phyloP scores from a whole-genome alignment of 2,113 vertebrate genomes.

The Procavia capensis region DNA sequence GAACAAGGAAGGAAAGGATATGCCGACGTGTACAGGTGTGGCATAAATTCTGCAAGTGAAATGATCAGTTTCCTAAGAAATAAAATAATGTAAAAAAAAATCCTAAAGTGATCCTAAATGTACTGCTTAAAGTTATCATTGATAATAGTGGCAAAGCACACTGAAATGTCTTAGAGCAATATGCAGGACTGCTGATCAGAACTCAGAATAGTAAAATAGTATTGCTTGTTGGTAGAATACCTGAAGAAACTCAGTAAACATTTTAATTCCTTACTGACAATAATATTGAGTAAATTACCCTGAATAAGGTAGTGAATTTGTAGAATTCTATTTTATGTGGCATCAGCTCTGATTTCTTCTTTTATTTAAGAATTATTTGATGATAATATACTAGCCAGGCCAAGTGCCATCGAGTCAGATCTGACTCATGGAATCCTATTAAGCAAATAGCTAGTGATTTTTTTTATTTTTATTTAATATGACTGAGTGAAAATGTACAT shows the following conservation, averaged over 20 bases:
- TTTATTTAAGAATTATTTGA: not conserved
- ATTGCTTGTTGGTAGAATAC: not conserved
- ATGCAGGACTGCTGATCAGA: not conserved
- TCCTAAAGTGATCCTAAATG: not conserved
- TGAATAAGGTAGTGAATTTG: not conserved
- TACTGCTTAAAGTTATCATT: not conserved
- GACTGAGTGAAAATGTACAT: too few relatives aligned
- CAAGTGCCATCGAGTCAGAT: too few relatives aligned
- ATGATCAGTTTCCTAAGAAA: not conserved
- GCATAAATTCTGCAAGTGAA: not conserved
- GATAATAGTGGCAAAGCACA: not conserved
- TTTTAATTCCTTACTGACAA: not conserved
- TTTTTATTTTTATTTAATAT: too few relatives aligned
- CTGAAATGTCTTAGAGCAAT: not conserved
- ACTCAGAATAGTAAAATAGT: not conserved
- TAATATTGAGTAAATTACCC: not conserved
- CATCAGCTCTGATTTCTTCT: not conserved
- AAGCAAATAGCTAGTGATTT: not conserved
- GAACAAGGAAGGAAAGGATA: not conserved
- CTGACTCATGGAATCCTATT: too few relatives aligned
- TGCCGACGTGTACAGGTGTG: not conserved
- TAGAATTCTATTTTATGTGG: not conserved
- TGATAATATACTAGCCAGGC: not conserved
- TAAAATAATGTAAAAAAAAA: not conserved
- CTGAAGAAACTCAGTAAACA: not conserved